Evolutionary conservation across 2,797 vertebrate genomes (phyloP), one percentile per base, ranked within the genome.

Genomic region (Enteromius unitaeniatus): DNA sequence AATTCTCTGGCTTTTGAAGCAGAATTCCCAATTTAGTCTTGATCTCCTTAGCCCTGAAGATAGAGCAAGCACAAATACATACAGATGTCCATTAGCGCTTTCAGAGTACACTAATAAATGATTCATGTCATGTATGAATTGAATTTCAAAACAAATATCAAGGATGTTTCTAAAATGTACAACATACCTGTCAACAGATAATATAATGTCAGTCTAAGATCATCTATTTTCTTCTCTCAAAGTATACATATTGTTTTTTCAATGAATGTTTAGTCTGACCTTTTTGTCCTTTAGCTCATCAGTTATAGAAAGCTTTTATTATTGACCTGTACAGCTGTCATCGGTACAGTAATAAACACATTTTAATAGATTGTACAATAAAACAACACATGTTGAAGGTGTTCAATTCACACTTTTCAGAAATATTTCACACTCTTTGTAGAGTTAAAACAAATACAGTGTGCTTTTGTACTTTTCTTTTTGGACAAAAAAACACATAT

Each of bases 41-140:
- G 92, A 99, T 98, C 93, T 96, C 98, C 89, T 99, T 99, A 26
- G 98, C 98, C 95, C 98, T 99, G 93, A 70, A 62, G 53, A 84
- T n/a, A 51, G 70, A 23, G 69, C n/a, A 72, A 62, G 55, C 47
- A 81, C 58, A 70, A 69, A 78, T 47, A 7, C 19, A 83, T 47
- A 15, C 8, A 10, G 64, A 40, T 72, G 23, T 84, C n/a, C 40
- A 28, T 83, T 26, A 28, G 13, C 10, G 17, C 14, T 49, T 64
- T n/a, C 28, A 28, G 67, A 10, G 19, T 4, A 23, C 53, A 53
- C 37, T 14, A 17, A 64, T 82, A 26, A 2, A n/a, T 6, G 1
- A 74, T 47, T 23, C 28, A 34, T 13, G 28, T 49, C 28, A 51
- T 67, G 3, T 6, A 17, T n/a, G 19, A 70, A 45, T 21, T 78